Percentiles rank a stretch among this genome's conserved stretches.
Evolutionary conservation across 2,888 invertebrate species (phyloP).

Genomic region (Anoncus sp.): DNA sequence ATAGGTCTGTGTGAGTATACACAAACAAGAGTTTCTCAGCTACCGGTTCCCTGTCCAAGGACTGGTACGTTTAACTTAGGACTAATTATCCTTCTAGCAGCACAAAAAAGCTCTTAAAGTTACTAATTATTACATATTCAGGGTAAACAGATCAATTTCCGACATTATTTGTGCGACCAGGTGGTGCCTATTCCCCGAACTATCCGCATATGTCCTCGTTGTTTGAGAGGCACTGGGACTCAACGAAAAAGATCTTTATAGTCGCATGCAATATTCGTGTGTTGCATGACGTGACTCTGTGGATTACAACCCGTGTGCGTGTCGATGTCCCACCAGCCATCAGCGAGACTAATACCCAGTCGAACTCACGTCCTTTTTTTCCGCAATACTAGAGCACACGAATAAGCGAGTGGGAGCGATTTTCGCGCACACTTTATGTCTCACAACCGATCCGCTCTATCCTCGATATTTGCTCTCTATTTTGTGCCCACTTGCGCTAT

Average conservation of each 20-base stretch:
- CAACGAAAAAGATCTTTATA: slow-evolving; percentile 46
- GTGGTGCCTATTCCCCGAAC: neutral
- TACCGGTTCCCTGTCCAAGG: too few relatives aligned
- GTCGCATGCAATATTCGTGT: slow-evolving; percentile 58
- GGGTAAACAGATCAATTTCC: too few relatives aligned
- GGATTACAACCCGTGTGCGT: slow-evolving; percentile 60
- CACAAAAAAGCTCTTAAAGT: too few relatives aligned
- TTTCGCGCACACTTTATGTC: slow-evolving; percentile 32
- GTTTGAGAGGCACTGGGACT: slow-evolving; percentile 3
- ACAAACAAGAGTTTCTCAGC: too few relatives aligned
- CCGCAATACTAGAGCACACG: slow-evolving; percentile 23
- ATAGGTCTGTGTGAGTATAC: too few relatives aligned
- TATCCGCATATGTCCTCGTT: neutral
- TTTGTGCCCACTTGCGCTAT: slow-evolving; percentile 49
- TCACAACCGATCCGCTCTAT: slow-evolving; percentile 21
- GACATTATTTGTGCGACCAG: too few relatives aligned
- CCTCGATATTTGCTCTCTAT: slow-evolving; percentile 43
- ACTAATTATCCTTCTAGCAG: too few relatives aligned
- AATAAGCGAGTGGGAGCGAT: neutral
- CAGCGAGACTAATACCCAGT: slow-evolving; percentile 47
- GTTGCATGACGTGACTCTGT: slow-evolving; percentile 59
- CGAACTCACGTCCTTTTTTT: slow-evolving; percentile 37
- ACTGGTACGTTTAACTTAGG: too few relatives aligned
- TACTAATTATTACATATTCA: too few relatives aligned
- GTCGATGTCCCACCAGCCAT: slow-evolving; percentile 48